A percentile compares a stretch with the other conserved stretches of the same genome.
Evolutionary conservation across 2,113 vertebrate species (phyloP).

Genomic region (Amblyopsis rosae): DNA sequence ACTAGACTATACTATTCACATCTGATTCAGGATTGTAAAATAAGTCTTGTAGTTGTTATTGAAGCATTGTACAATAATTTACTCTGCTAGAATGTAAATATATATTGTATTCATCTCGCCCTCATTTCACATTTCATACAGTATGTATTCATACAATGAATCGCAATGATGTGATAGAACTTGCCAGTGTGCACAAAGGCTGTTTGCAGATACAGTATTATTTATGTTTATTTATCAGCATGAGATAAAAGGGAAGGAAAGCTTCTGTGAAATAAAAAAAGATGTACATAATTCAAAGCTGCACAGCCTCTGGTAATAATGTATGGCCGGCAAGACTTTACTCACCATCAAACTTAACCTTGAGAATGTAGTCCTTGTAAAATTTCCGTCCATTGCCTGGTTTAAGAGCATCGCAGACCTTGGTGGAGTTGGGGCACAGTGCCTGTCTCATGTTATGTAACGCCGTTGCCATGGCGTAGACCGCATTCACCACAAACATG

Average conservation of each 20-base stretch:
- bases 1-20: slow-evolving; percentile 1
- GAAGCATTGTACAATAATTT: slow-evolving; percentile 34
- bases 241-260: neutral
- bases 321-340: slow-evolving; percentile 12
- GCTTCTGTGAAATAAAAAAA: neutral
- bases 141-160: slow-evolving; percentile 23
- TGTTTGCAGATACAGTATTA: neutral
- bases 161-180: slow-evolving; percentile 26
- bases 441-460: slow-evolving; percentile 92
- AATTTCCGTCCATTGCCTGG: slow-evolving; percentile 91
- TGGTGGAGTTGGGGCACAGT: slow-evolving; percentile 88
- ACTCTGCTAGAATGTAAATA: slow-evolving; percentile 10
- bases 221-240: neutral
- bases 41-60: slow-evolving; percentile 30
- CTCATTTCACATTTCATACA: slow-evolving; percentile 32
- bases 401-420: slow-evolving; percentile 88
- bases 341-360: slow-evolving; percentile 96
- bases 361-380: slow-evolving; percentile 97
- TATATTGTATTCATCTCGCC: slow-evolving; percentile 11
- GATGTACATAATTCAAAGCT: neutral
- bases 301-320: neutral
- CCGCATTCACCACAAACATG: slow-evolving; percentile 94
- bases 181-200: slow-evolving; percentile 9
- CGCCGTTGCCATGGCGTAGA: slow-evolving; percentile 93
- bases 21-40: slow-evolving; percentile 26